phyloP scores from a whole-genome alignment of 1,140 invertebrate genomes.

The Galleria mellonella region DNA sequence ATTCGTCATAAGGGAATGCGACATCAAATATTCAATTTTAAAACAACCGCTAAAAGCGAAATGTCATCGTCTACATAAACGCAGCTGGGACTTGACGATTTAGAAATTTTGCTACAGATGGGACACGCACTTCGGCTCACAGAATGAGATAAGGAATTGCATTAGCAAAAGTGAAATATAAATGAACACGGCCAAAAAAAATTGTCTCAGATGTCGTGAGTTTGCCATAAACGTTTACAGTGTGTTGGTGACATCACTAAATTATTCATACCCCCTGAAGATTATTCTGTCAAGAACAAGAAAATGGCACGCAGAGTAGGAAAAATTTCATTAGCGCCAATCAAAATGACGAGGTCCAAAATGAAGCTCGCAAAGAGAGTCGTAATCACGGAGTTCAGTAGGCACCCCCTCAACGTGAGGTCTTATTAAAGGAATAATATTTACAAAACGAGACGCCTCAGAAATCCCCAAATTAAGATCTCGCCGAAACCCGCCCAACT shows the following conservation, averaged over 20 bases:
- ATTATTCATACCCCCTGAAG: slow-evolving; percentile 46
- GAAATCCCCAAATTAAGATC: slow-evolving; percentile 74
- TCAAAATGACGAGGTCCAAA: slow-evolving; percentile 73
- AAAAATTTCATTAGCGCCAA: slow-evolving; percentile 75
- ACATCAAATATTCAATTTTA: slow-evolving; percentile 75
- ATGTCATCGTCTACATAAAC: slow-evolving; percentile 63
- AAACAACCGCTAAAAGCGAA: slow-evolving; percentile 73
- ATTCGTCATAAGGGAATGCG: slow-evolving; percentile 70
- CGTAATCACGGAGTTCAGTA: slow-evolving; percentile 71
- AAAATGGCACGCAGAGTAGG: slow-evolving; percentile 57
- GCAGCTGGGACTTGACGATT: slow-evolving; percentile 69
- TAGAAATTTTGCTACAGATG: slow-evolving; percentile 71
- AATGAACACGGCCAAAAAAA: slow-evolving; percentile 59
- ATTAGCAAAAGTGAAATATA: slow-evolving; percentile 69
- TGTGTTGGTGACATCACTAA: slow-evolving; percentile 52
- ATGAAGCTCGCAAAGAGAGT: slow-evolving; percentile 68
- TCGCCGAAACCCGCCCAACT: slow-evolving; percentile 72
- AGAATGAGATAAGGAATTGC: slow-evolving; percentile 64
- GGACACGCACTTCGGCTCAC: slow-evolving; percentile 58
- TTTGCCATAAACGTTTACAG: slow-evolving; percentile 57
- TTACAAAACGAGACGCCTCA: slow-evolving; percentile 74
- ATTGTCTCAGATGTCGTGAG: slow-evolving; percentile 49
- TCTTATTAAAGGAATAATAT: slow-evolving; percentile 75
- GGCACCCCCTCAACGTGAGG: slow-evolving; percentile 69
- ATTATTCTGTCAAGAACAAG: slow-evolving; percentile 71